Evolutionary conservation across 53 echinoderm and acorn worm species (phyloP), one percentile per base, ranked within the genome.

Genomic region (Echinometra lucunter): DNA sequence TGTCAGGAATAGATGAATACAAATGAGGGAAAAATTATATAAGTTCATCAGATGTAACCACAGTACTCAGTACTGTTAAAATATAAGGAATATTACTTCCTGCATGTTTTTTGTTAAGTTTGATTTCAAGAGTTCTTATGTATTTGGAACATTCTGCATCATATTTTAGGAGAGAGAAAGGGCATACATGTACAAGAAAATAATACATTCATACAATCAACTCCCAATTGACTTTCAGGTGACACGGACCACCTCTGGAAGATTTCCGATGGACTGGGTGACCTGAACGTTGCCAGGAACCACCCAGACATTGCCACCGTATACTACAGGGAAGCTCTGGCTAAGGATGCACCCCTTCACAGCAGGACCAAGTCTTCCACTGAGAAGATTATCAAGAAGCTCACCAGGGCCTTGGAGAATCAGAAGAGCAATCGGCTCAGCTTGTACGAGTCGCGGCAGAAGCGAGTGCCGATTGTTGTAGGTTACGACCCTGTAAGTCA

Each of bases 341-440:
- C 96, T 15, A 66, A 90, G 45, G 92, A 72, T 16, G 92, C 95
- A 38, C 63, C 94, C 74, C 28, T 67, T 44, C 92, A 87, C 95
- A 94, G 95, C 27, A 49, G 95, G 58, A 95, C 95, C 60, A 58
- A 88, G 66, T 74, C 92, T 30, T 66, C 89, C 57, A 83, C 92
- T 11, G 96, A 96, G 57, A 91, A 66, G 88, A 94, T 98, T 21
- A 80, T 97, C 70, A 74, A 80, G 66, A 98, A 98, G 91, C 95
- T 98, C 34, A 95, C 97, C 27, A 92, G 91, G 34, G 95, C 96
- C 15, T 92, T 98, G 28, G 96, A 97, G 88, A 95, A 89, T 18
- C 98, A 98, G 95, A 96, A 96, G 66, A 58, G 21, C 40, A 21
- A 57, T 37, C 63, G 66, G 8, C 57, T 83, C 18, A 58, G 56